Evolutionary conservation across 2,113 vertebrate genomes (phyloP).

Genomic region (Leucopternis melanops): DNA sequence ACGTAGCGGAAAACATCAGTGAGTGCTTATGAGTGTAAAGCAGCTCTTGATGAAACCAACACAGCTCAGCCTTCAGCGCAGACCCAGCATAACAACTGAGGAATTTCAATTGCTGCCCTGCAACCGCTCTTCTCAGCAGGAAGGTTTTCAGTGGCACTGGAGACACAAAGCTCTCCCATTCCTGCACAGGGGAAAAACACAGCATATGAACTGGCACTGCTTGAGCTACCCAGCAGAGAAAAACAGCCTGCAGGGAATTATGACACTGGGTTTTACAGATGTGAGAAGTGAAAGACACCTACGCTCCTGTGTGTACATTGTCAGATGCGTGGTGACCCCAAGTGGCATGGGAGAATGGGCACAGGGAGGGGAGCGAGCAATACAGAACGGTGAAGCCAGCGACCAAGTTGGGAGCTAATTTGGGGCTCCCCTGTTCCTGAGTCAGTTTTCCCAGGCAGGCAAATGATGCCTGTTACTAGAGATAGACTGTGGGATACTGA

Average conservation of each 20-base stretch:
- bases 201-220: fast-evolving
- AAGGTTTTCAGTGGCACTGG: neutral
- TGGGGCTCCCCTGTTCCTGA: neutral
- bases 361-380: fast-evolving
- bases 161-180: neutral
- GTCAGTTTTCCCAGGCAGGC: neutral
- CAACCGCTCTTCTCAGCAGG: neutral
- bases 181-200: neutral
- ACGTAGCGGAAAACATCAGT: neutral
- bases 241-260: neutral
- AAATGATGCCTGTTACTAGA: neutral
- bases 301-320: fast-evolving
- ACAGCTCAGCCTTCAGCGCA: neutral
- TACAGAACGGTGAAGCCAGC: neutral
- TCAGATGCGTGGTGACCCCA: fast-evolving
- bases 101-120: neutral
- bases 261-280: neutral
- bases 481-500: neutral
- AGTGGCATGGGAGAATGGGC: neutral
- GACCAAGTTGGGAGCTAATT: neutral
- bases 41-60: neutral
- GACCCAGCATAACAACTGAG: neutral
- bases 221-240: neutral
- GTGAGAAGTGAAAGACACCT: neutral
- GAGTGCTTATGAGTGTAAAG: neutral